These are phyloP conservation scores for Belonocnema kinseyi DNA, from an alignment of 1,140 invertebrate genomes.

Conservation along the genomic window DNA sequence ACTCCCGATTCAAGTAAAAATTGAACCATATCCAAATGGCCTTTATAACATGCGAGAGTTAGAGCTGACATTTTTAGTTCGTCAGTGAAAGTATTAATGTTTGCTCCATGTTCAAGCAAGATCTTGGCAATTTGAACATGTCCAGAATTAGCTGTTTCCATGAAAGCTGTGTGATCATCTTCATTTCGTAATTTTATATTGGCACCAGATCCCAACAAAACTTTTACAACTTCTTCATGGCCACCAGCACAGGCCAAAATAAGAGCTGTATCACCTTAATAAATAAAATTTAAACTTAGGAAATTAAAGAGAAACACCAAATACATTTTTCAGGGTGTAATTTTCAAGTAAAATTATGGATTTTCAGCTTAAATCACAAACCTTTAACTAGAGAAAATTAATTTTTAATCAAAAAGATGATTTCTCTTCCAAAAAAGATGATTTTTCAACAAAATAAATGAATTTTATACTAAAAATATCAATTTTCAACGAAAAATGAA, in stretches of 20 bases:
- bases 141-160: slow-evolving; percentile 98
- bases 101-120: slow-evolving; percentile 94
- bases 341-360: no score
- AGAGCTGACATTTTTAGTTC: slow-evolving; percentile 98
- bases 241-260: slow-evolving; percentile 99
- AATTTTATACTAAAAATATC: no score
- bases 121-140: slow-evolving; percentile 96
- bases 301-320: neutral
- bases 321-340: neutral
- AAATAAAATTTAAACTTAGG: slow-evolving; percentile 4
- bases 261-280: slow-evolving; percentile 91
- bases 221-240: slow-evolving; percentile 93
- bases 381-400: no score
- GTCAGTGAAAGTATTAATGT: slow-evolving; percentile 99
- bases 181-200: slow-evolving; percentile 99
- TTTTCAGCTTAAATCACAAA: no score
- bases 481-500: no score
- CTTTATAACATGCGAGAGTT: slow-evolving; percentile 98
- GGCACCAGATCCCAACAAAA: slow-evolving; percentile 91
- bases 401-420: no score
- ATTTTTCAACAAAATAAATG: no score
- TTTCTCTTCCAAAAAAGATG: no score
- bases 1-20: slow-evolving; percentile 95
- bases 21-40: slow-evolving; percentile 97
- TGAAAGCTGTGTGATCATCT: slow-evolving; percentile 98